A percentile compares a stretch with the other conserved stretches of the same genome.
Evolutionary conservation across 2,113 vertebrate species (phyloP).

Genomic region (Melozone crissalis): DNA sequence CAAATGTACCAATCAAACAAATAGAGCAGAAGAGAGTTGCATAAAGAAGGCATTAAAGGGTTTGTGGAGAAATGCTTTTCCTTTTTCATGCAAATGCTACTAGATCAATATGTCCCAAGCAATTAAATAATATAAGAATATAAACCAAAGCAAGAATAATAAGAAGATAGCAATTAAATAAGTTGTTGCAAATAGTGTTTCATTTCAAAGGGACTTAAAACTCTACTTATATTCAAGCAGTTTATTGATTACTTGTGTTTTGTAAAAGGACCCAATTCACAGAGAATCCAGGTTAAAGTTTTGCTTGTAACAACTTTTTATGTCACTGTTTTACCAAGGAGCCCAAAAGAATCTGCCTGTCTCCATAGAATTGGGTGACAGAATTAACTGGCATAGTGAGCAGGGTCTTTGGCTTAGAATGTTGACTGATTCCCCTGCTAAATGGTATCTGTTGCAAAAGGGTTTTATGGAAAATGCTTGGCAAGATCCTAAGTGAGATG

Average conservation of each 20-base stretch:
- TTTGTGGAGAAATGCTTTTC: background rate
- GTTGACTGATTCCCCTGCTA: background rate
- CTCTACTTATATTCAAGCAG: background rate
- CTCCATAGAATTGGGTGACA: rapidly evolving
- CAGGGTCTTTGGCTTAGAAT: background rate
- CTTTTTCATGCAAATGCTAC: background rate
- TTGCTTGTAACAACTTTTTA: background rate
- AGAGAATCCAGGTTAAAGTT: background rate
- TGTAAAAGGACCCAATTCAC: background rate
- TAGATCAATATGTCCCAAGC: background rate
- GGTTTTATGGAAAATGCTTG: background rate
- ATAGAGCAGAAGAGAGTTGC: background rate
- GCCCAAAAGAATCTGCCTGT: background rate
- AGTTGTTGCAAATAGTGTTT: background rate
- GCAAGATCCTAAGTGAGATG: background rate
- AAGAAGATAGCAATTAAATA: background rate
- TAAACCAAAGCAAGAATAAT: background rate
- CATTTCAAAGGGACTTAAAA: background rate
- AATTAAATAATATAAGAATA: background rate
- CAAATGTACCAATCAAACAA: background rate
- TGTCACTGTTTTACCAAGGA: background rate
- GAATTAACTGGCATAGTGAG: background rate
- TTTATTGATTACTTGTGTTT: background rate
- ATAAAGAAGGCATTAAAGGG: background rate
- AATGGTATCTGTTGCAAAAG: background rate